Evolutionary conservation across 2,888 invertebrate genomes (phyloP), one percentile per base, ranked within the genome.

Genomic region (Lithophane leautieri): DNA sequence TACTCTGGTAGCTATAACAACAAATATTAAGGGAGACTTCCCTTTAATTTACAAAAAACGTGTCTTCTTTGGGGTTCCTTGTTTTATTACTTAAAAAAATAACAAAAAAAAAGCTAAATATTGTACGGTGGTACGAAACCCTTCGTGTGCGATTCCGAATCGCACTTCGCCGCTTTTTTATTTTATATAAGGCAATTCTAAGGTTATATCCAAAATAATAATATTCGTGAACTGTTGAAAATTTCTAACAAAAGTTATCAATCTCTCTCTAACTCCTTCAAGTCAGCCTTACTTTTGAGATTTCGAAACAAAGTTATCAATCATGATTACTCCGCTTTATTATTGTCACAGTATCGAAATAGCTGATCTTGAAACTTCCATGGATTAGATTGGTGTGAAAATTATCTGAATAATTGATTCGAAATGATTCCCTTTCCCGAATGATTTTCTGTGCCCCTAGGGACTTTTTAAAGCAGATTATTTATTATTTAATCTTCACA

Each of bases 281-380:
- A 83, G 28, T 71, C n/a, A n/a, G 65, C 25, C n/a, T 28, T 9
- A 52, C 71, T 72, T 79, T 62, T 42, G 65, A 62, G 70, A 69
- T 73, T 75, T 70, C 25, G 50, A 76, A 73, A 71, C 62, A 79
- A 79, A 83, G 76, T 73, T 79, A 83, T 82, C 69, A 79, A 76
- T 79, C 73, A 71, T 83, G 70, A 75, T 79, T 75, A 82, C 42
- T 63, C 47, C 28, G 34, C 12, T 52, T 47, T 70, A 70, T 75
- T 83, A 60, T 67, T 75, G 54, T 70, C 54, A 67, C 56, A 22
- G 19, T 19, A 62, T 50, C 42, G 47, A 62, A 69, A 34, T 22
- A 58, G 47, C n/a, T 42, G 47, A 7, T 28, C n/a, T 14, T 22
- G 22, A 56, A 69, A 69, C 52, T 69, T 72, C 9, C 16, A 34